Base-by-base conservation (phyloP, 2,888 invertebrate genomes). In the Andrena flavipes region DNA sequence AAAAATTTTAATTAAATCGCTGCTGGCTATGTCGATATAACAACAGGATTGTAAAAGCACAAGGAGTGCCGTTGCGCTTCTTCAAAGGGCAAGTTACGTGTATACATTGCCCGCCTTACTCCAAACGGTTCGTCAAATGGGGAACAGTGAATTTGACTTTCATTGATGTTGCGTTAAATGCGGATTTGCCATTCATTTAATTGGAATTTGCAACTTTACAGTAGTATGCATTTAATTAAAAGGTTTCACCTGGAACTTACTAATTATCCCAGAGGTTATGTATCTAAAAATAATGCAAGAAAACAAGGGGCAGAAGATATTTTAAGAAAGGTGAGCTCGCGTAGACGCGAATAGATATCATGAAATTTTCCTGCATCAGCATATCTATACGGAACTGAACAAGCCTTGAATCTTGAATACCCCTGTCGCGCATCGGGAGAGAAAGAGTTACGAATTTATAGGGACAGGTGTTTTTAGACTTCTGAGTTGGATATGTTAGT, bases 1-100 rank as follows among this genome's bases (percentile, higher is more conserved):
- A 70, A 76, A 69, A 70, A 42, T 16, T 54, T 69, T 76, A 70
- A 76, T 69, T 62, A 76, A 76, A 70, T 51, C 70, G 69, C 51
- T 16, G 35, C 59, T 6, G 62, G 59, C 59, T 67, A 75, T 75
- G 30, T 30, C 35, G 64, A 64, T 64, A 68, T 75, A 60, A 68
- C 67, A 68, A 60, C 48, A 23, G 33, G 26, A 33, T 60, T 51
- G 60, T 68, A 59, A 75, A 68, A 74, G 23, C 54, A 60, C 8
- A 13, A 3, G 10, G 20, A 2, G n/a, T n/a, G 33, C 6, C 6
- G 26, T 26, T 54, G 33, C 26, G 63, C 23, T 64, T 54, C 35
- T 49, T 48, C 74, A 49, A 68, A 74, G n/a, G 59, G 33, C 3
- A 49, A 68, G 30, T 49, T 60, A 49, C 33, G 54, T 13, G 26